These are phyloP conservation scores for Coturnix japonica DNA, from an alignment of 2,113 vertebrate species.

Conservation along the genomic window DNA sequence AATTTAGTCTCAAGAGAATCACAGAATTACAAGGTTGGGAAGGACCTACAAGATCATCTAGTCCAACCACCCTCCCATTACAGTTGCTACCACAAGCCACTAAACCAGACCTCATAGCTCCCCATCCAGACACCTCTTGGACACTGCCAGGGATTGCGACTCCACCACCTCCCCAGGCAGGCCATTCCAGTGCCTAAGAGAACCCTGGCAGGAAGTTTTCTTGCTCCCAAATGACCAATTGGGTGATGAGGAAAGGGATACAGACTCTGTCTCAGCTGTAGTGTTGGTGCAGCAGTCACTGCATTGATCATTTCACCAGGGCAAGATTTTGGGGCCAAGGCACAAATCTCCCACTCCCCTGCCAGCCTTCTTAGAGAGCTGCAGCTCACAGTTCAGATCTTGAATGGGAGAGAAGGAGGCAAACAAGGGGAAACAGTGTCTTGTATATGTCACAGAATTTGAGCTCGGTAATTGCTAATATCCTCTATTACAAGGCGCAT, in stretches of 20 bases:
- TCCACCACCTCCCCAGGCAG: too few relatives aligned
- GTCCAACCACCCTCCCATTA: too few relatives aligned
- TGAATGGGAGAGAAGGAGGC: neutral
- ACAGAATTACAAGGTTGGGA: too few relatives aligned
- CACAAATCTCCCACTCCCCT: neutral
- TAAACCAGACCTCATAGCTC: too few relatives aligned
- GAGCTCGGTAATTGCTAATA: neutral
- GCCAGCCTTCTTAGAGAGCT: neutral
- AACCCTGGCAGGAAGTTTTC: neutral
- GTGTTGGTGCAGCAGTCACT: rapidly evolving
- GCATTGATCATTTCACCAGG: neutral
- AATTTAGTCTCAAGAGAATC: neutral
- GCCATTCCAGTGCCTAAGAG: neutral
- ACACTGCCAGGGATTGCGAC: too few relatives aligned
- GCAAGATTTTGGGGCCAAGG: neutral
- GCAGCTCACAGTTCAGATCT: neutral
- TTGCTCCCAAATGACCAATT: neutral
- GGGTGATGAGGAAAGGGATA: neutral
- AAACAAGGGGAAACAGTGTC: neutral
- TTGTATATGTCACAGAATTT: neutral
- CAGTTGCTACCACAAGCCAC: too few relatives aligned
- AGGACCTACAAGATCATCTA: too few relatives aligned
- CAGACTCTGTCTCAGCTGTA: neutral
- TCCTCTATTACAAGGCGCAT: neutral
- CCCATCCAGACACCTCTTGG: too few relatives aligned